phyloP scores from a whole-genome alignment of 2,797 vertebrate species.

The Nannoperca obscura region DNA sequence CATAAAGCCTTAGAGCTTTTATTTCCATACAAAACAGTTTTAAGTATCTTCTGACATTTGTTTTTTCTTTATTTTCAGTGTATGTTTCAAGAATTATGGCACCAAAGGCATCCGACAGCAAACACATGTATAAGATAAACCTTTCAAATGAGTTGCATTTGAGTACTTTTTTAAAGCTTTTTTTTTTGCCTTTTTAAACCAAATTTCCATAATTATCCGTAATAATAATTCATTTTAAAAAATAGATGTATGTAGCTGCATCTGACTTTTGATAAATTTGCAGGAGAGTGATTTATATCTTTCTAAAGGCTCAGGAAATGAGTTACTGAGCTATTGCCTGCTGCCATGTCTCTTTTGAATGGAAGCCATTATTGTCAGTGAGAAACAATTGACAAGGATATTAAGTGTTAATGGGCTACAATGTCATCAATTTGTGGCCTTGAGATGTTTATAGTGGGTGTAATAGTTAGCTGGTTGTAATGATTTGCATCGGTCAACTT shows the following conservation, averaged over 20 bases:
- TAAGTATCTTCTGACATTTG: background rate
- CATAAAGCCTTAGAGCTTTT: background rate
- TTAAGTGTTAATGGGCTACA: slow-evolving; percentile 36
- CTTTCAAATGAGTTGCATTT: background rate
- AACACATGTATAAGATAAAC: background rate
- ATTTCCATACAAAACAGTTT: background rate
- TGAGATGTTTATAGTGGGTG: slow-evolving; percentile 16
- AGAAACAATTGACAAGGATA: slow-evolving; percentile 40
- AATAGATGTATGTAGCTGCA: background rate
- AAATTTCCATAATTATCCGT: background rate
- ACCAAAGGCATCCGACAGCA: background rate
- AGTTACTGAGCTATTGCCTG: background rate
- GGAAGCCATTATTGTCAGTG: slow-evolving; percentile 24
- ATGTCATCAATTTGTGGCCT: slow-evolving; percentile 9
- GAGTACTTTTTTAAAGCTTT: background rate
- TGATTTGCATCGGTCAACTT: slow-evolving; percentile 22
- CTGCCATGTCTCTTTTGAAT: background rate
- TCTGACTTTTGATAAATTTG: background rate
- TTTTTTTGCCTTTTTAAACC: too few species aligned
- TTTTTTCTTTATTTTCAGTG: background rate
- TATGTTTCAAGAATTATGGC: background rate
- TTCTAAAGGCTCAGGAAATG: slow-evolving; percentile 6
- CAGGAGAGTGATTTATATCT: slow-evolving; percentile 11
- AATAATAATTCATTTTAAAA: background rate
- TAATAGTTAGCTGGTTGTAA: slow-evolving; percentile 9